Conservation (phyloP, 2,113 vertebrate species). For the Delphinapterus leucas region DNA sequence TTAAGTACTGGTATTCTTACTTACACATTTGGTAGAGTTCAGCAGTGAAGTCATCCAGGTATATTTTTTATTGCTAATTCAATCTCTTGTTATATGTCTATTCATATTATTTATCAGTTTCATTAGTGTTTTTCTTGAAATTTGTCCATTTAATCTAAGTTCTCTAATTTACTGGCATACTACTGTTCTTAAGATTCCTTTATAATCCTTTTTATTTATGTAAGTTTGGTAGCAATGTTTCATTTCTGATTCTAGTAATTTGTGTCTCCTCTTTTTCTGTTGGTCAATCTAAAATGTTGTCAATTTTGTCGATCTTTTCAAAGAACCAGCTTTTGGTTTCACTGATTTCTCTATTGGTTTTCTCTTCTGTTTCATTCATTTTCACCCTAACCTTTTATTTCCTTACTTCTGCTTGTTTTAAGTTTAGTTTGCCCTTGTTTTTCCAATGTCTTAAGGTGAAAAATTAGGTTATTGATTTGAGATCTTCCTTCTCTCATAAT, state of each 20-base stretch:
- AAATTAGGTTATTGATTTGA: not conserved
- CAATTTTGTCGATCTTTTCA: not conserved
- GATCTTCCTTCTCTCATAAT: not conserved
- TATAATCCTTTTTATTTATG: not conserved
- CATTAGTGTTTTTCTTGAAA: not conserved
- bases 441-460: not conserved
- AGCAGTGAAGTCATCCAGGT: not conserved
- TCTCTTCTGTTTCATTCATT: not conserved
- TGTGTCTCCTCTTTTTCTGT: not conserved
- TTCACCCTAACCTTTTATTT: not conserved
- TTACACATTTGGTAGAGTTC: not conserved
- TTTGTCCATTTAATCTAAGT: not conserved
- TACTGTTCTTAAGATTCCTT: not conserved
- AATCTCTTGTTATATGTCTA: not conserved
- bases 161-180: not conserved
- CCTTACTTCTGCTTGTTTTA: not conserved
- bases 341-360: not conserved
- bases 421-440: not conserved
- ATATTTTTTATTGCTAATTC: not conserved
- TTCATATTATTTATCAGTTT: not conserved
- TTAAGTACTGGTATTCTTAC: not conserved
- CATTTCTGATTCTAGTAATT: not conserved
- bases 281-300: not conserved
- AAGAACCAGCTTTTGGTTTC: not conserved
- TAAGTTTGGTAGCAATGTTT: not conserved